These are phyloP conservation scores for Dromius quadrimaculatus DNA, from an alignment of 2,888 invertebrate species.

Conservation along the genomic window DNA sequence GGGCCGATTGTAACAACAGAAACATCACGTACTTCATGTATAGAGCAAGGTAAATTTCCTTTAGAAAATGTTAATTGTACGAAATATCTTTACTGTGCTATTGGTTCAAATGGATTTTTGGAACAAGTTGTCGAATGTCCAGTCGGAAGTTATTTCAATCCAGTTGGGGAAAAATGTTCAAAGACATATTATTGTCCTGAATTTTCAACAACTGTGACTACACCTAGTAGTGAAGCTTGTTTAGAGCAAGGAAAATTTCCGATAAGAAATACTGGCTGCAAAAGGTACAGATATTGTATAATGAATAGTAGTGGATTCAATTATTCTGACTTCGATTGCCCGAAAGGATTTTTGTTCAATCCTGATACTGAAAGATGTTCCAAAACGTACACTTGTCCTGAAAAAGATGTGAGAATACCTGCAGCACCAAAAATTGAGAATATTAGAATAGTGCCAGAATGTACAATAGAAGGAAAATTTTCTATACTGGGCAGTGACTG, in stretches of 20 bases:
- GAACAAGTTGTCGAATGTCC: neutral
- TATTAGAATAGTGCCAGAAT: conserved; percentile 3
- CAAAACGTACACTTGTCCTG: conserved; percentile 21
- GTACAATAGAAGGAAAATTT: conserved; percentile 20
- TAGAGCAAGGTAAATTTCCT: neutral
- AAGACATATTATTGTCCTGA: conserved; percentile 17
- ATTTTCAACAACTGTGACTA: neutral
- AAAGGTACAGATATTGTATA: neutral
- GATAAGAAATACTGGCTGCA: neutral
- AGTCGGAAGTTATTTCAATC: neutral
- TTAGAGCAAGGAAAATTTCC: neutral
- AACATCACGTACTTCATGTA: no score
- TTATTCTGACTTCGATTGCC: neutral
- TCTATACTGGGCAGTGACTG: conserved; percentile 2
- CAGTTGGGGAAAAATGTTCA: conserved; percentile 4
- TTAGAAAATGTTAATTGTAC: neutral
- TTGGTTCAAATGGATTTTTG: neutral
- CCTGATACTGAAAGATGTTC: neutral
- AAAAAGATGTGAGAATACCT: neutral
- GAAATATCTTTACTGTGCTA: neutral
- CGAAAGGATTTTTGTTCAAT: neutral
- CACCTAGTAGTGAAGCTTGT: neutral
- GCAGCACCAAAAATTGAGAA: neutral
- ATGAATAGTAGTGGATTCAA: neutral
- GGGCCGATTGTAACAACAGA: no score